Conservation (phyloP, 2,797 vertebrate genomes). For the Bufotes viridis region DNA sequence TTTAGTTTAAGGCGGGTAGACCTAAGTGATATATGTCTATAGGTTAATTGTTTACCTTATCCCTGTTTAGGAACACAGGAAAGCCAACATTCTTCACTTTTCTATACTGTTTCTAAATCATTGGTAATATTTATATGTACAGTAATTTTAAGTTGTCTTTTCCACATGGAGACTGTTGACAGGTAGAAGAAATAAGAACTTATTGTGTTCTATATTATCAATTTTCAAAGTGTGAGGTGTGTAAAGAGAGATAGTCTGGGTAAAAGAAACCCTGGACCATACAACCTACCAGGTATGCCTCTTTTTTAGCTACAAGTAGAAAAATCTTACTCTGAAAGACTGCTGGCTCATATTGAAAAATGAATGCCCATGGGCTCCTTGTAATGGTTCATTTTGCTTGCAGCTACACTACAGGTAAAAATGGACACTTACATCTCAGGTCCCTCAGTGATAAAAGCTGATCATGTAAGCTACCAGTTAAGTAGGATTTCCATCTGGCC, state of each 20-base stretch:
- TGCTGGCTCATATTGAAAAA: neutral
- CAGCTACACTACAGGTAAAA: neutral
- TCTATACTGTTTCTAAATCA: constrained; percentile 63
- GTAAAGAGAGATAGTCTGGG: neutral
- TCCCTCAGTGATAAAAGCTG: neutral
- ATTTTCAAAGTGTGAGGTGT: neutral
- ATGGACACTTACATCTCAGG: neutral
- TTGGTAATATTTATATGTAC: constrained; percentile 64
- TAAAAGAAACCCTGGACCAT: neutral
- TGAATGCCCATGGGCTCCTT: neutral
- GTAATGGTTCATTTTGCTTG: neutral
- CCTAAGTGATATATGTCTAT: constrained; percentile 71
- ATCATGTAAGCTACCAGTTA: neutral
- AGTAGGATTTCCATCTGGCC: neutral
- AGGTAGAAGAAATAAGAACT: neutral
- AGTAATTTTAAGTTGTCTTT: constrained; percentile 59
- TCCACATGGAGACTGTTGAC: constrained; percentile 61
- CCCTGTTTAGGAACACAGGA: constrained; percentile 63
- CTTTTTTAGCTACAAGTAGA: neutral
- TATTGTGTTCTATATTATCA: neutral
- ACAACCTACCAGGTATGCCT: neutral
- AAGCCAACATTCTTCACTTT: constrained; percentile 59
- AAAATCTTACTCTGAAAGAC: neutral
- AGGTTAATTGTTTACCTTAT: constrained; percentile 70
- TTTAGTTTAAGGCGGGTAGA: constrained; percentile 75